Conservation (phyloP, 2,797 vertebrate genomes). For the Cirrhinus mrigala region DNA sequence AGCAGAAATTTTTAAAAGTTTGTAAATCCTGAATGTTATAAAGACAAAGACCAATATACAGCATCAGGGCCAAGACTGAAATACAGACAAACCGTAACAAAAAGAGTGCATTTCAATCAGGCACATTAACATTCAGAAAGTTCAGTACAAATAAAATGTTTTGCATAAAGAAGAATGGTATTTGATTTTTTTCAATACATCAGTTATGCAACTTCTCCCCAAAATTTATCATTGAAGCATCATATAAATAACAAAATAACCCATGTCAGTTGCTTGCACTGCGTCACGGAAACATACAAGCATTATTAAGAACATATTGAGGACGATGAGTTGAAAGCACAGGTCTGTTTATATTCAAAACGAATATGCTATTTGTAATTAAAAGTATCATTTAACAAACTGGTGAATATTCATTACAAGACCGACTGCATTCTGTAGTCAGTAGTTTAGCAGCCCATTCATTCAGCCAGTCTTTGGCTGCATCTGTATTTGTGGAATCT, state of each 20-base stretch:
- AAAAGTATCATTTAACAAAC: slow-evolving; percentile 40
- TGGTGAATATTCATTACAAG: slow-evolving; percentile 40
- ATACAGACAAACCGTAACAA: neutral
- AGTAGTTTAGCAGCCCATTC: slow-evolving; percentile 31
- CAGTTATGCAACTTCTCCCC: neutral
- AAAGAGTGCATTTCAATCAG: slow-evolving; percentile 1
- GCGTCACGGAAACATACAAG: slow-evolving; percentile 25
- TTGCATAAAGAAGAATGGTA: slow-evolving; percentile 22
- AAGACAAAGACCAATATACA: neutral
- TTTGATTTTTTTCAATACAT: neutral
- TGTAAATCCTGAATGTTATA: slow-evolving; percentile 12
- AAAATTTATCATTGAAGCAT: neutral
- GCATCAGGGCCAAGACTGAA: neutral
- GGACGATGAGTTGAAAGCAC: neutral
- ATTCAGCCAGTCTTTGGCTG: slow-evolving; percentile 49
- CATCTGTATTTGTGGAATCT: neutral
- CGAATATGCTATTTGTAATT: slow-evolving; percentile 19
- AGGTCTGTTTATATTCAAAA: slow-evolving; percentile 10
- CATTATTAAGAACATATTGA: slow-evolving; percentile 18
- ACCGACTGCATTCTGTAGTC: slow-evolving; percentile 60
- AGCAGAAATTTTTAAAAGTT: slow-evolving; percentile 3
- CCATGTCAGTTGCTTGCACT: neutral
- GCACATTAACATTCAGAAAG: slow-evolving; percentile 24
- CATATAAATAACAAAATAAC: slow-evolving; percentile 11
- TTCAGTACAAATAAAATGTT: neutral